Evolutionary conservation across 2,888 invertebrate genomes (phyloP), one percentile per base, ranked within the genome.

Genomic region (Papilio gigon): DNA sequence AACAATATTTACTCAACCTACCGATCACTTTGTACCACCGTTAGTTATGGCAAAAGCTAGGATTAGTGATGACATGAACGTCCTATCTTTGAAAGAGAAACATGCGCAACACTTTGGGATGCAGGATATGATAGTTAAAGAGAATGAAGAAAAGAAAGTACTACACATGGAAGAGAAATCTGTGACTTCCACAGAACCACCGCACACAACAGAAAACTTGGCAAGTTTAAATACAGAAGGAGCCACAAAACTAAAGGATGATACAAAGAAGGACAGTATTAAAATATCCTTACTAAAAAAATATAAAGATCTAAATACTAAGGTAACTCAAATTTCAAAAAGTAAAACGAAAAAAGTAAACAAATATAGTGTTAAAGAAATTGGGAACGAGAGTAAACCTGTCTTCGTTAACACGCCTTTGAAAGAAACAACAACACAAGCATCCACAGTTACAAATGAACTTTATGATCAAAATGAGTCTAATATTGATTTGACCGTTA

Each of bases 31-130:
- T 74, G 85, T 93, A 30, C 92, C 92, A 4, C 92, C 92, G 4
- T 74, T 93, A 33, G 92, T 93, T 2, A 93, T 93, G 90, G 92
- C 92, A 30, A 92, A 92, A 74, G 88, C 92, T 62, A 92, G 87
- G 81, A 82, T 91, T 30, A 89, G 88, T 72, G 87, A 92, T 71
- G 92, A 92, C 66, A 92, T 92, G 92, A 91, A 86, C 33, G 90
- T 92, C 58, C 78, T 92, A 71, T 91, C 92, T 4, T 78, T 92
- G 76, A 81, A 92, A 84, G 88, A 90, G 84, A 87, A 93, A 82
- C 84, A 90, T 79, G 87, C 89, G 25, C 89, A 93, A 79, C 87
- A 89, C 76, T 71, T 89, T 40, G 85, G 87, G 67, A 87, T 87
- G 76, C 82, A 86, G 70, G 79, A 82, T 60, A 78, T 77, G 47